phyloP scores from a whole-genome alignment of 2,888 invertebrate genomes.

The Craniophora ligustri region DNA sequence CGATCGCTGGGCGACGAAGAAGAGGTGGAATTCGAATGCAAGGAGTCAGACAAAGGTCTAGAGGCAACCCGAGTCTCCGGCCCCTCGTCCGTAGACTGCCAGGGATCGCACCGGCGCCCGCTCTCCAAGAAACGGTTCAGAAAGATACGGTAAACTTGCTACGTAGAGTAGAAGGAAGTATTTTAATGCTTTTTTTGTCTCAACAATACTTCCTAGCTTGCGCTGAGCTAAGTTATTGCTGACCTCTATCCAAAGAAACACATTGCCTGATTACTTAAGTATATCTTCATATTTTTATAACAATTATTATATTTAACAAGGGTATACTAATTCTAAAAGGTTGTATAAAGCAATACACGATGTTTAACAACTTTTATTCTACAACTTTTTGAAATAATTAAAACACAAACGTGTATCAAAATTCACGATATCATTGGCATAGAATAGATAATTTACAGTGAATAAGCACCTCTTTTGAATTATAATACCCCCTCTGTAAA shows the following conservation, averaged over 20 bases:
- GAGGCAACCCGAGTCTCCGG: constrained; percentile 96
- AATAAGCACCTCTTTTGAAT: too few species aligned
- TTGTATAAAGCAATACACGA: too few species aligned
- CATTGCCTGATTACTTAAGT: neutral
- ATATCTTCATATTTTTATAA: neutral
- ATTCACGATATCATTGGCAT: too few species aligned
- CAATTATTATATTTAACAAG: too few species aligned
- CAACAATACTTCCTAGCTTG: constrained; percentile 40
- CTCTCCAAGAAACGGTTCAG: constrained; percentile 94
- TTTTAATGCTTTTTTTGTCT: constrained; percentile 20
- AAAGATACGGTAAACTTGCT: constrained; percentile 92
- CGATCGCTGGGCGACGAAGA: constrained; percentile 96
- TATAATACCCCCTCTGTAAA: too few species aligned
- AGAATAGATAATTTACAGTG: too few species aligned
- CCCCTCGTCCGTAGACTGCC: constrained; percentile 92
- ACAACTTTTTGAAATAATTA: too few species aligned
- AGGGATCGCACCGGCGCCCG: constrained; percentile 94
- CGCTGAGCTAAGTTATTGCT: constrained; percentile 25
- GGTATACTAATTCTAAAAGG: too few species aligned
- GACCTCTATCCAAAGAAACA: neutral
- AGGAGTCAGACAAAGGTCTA: constrained; percentile 94
- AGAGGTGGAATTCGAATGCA: constrained; percentile 95
- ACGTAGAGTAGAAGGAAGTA: constrained; percentile 36
- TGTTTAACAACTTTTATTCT: too few species aligned
- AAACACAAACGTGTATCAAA: too few species aligned